phyloP scores from a whole-genome alignment of 1,140 invertebrate species.

The Melipona quadrifasciata region DNA sequence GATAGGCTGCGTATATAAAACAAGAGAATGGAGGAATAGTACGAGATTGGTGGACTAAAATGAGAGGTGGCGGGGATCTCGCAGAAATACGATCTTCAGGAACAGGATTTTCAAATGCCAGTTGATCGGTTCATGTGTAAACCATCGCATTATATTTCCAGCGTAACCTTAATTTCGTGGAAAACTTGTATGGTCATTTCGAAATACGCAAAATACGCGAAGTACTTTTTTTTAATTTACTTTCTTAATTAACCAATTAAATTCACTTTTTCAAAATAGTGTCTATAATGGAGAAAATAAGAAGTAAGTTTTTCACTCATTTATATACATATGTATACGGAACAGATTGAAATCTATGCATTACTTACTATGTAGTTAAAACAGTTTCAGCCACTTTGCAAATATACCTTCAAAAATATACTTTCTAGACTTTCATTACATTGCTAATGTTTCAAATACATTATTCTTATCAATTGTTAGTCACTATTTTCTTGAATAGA shows the following conservation, averaged over 20 bases:
- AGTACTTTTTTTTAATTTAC: not conserved
- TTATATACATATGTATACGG: not conserved
- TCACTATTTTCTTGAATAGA: not conserved
- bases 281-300: constrained; percentile 31
- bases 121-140: constrained; percentile 11
- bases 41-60: not conserved
- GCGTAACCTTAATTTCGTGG: constrained; percentile 53
- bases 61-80: not conserved
- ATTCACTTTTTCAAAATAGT: not conserved
- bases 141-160: not conserved
- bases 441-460: not conserved
- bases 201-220: not conserved
- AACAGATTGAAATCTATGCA: not conserved
- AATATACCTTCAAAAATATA: not conserved
- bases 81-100: constrained; percentile 5
- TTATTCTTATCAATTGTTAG: not conserved
- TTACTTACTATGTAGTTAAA: not conserved
- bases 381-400: not conserved
- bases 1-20: not conserved
- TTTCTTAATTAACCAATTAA: not conserved
- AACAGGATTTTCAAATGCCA: constrained; percentile 29
- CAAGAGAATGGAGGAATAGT: not conserved
- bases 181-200: constrained; percentile 18
- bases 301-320: constrained; percentile 31
- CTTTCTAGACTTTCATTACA: not conserved